Conservation (phyloP, 2,888 invertebrate genomes). For the Drosophila eohydei region DNA sequence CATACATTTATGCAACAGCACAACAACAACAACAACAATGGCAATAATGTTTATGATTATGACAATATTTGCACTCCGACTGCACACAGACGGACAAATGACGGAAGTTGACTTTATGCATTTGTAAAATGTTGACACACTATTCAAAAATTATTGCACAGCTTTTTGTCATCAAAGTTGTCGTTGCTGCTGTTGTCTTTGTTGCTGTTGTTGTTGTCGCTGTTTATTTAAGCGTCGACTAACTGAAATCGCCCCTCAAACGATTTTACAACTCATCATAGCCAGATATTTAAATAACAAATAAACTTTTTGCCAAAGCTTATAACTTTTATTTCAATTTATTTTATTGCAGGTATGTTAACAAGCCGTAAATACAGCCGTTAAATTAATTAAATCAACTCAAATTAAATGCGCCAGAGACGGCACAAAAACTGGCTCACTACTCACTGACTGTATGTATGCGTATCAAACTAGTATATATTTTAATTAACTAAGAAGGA, state of each 20-base stretch:
- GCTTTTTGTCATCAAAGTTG: slow-evolving; percentile 58
- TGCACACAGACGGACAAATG: slow-evolving; percentile 50
- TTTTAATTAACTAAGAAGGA: slow-evolving; percentile 23
- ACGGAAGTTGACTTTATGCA: slow-evolving; percentile 79
- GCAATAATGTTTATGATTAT: slow-evolving; percentile 75
- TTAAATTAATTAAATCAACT: slow-evolving; percentile 58
- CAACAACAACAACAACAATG: slow-evolving; percentile 51
- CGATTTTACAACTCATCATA: slow-evolving; percentile 29
- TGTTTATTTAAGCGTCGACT: slow-evolving; percentile 37
- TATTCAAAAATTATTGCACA: slow-evolving; percentile 79
- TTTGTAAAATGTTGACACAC: slow-evolving; percentile 77
- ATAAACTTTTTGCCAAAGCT: slow-evolving; percentile 37
- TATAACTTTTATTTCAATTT: slow-evolving; percentile 36
- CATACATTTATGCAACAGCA: slow-evolving; percentile 52
- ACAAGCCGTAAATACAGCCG: slow-evolving; percentile 50
- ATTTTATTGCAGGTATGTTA: slow-evolving; percentile 69
- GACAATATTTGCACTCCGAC: slow-evolving; percentile 74
- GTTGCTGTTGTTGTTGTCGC: slow-evolving; percentile 17
- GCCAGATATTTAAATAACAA: slow-evolving; percentile 51
- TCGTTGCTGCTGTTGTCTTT: slow-evolving; percentile 18
- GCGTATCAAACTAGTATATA: slow-evolving; percentile 10
- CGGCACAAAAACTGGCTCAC: slow-evolving; percentile 16
- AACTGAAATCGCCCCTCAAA: slow-evolving; percentile 49
- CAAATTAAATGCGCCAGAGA: slow-evolving; percentile 33
- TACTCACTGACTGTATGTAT: neutral